Evolutionary conservation across 2,113 vertebrate genomes (phyloP).

Genomic region (Ramphastos sulfuratus): DNA sequence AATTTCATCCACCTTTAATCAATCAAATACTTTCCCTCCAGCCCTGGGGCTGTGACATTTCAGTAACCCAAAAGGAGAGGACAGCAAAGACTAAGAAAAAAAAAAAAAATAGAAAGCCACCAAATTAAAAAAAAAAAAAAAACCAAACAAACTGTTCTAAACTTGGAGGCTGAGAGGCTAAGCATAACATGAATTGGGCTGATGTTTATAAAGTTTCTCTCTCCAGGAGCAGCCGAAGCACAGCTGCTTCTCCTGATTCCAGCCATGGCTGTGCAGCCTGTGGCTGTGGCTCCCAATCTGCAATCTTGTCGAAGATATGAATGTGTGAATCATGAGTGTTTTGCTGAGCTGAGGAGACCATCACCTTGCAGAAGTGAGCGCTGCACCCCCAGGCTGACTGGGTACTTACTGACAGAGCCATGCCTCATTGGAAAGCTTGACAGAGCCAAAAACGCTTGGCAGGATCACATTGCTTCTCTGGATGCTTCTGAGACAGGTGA

Average conservation of each 20-base stretch:
- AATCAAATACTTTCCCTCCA: neutral
- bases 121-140: neutral
- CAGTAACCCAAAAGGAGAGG: slow-evolving; percentile 5
- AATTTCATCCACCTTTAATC: neutral
- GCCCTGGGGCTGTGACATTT: neutral
- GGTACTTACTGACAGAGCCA: neutral
- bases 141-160: accelerated
- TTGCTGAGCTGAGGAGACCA: neutral
- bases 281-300: neutral
- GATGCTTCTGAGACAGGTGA: accelerated
- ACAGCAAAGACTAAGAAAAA: neutral
- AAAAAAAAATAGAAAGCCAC: no score
- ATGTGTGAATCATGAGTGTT: neutral
- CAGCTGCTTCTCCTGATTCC: neutral
- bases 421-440: neutral
- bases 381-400: neutral
- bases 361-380: accelerated
- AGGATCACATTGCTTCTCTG: neutral
- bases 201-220: neutral
- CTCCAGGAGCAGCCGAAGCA: neutral
- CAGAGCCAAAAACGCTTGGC: neutral
- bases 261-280: neutral
- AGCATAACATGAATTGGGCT: accelerated
- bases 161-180: neutral
- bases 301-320: neutral